Evolutionary conservation across 2,113 vertebrate species (phyloP), one percentile per base, ranked within the genome.

Genomic region (Planiliza haematocheilus): DNA sequence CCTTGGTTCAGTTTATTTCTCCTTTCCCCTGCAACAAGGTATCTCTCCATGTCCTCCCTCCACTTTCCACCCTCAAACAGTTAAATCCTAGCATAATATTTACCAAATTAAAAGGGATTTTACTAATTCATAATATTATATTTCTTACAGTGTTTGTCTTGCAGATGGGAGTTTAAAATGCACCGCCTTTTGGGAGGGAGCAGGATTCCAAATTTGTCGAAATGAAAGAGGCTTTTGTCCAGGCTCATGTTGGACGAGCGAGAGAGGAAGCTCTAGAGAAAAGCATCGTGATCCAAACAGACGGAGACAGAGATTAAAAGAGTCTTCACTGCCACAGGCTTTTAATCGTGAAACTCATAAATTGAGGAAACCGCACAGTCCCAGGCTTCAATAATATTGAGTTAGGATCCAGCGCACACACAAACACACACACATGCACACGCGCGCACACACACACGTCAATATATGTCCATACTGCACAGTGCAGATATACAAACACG

Each of bases 311-410:
- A 65, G 81, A 89, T 84, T 80, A 83, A 71, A 85, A 77, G 56
- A 60, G 30, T 69, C 46, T 80, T 75, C 64, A 20, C 53, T 71
- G 77, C 63, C 49, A 59, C 18, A 9, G 65, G 73, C 60, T 61
- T 82, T 87, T 87, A 65, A 85, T 87, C 74, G 71, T 60, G 30
- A 72, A 82, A 69, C 62, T 75, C 75, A 81, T 70, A 51, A 70
- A 77, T 49, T 68, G 56, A 70, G 70, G 57, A 81, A 74, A 50
- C 69, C 39, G 61, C 39, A 69, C 11, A 66, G 58, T 67, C 70
- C 60, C 45, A 1, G 56, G 36, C 50, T 75, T 38, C 59, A 59
- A 36, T 52, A 58, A 39, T 34, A 49, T 60, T 64, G 36, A 58
- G 39, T 68, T 21, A 8, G 43, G 65, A 73, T 74, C 41, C 17